These are phyloP conservation scores for Otolemur garnettii DNA, from an alignment of 2,113 vertebrate species.

Conservation along the genomic window DNA sequence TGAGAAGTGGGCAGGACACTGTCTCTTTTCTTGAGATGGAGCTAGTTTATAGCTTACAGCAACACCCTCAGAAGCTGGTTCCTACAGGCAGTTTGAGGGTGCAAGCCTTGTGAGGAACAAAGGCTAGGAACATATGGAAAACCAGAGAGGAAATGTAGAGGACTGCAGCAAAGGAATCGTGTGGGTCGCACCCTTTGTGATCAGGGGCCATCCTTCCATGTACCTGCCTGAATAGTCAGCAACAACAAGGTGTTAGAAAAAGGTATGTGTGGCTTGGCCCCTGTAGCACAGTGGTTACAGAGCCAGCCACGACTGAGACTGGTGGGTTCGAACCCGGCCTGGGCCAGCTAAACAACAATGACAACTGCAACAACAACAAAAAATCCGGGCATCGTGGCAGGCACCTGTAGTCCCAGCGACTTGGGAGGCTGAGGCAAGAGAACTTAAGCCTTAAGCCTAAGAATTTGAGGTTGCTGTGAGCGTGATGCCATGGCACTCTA, in stretches of 20 bases:
- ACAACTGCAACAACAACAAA: too few species aligned
- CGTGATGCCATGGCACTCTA: too few species aligned
- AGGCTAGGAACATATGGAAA: not conserved
- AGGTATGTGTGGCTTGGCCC: not conserved
- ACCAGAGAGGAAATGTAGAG: not conserved
- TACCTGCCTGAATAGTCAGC: not conserved
- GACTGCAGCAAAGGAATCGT: not conserved
- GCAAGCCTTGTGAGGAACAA: not conserved
- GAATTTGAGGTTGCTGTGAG: too few species aligned
- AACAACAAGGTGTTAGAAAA: not conserved
- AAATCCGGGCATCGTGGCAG: too few species aligned
- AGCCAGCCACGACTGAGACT: too few species aligned
- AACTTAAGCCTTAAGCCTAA: too few species aligned
- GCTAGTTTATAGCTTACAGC: not conserved
- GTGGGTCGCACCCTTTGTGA: not conserved
- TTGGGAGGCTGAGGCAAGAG: too few species aligned
- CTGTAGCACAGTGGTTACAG: too few species aligned
- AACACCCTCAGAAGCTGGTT: not conserved
- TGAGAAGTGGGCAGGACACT: not conserved
- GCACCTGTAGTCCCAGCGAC: too few species aligned
- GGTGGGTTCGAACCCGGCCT: too few species aligned
- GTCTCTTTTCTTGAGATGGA: not conserved
- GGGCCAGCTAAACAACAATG: too few species aligned
- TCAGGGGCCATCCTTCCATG: not conserved
- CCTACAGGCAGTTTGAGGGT: not conserved